phyloP scores from a whole-genome alignment of 1,140 invertebrate genomes.

The Nasonia longicornis region DNA sequence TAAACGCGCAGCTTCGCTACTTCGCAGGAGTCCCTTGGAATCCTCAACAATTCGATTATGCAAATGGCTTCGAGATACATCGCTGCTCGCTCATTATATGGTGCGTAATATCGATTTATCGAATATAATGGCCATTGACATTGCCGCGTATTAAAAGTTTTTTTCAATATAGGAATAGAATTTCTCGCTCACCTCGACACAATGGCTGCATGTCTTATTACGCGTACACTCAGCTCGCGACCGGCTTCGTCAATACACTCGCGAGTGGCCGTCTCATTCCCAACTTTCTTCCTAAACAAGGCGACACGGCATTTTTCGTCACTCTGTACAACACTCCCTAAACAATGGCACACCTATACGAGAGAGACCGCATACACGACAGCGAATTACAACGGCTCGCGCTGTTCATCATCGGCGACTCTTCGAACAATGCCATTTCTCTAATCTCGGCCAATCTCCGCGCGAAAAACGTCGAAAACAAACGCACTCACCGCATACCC shows the following conservation, averaged over 20 bases:
- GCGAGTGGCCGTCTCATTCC: background rate
- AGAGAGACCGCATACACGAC: too few relatives aligned
- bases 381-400: conserved; percentile 1
- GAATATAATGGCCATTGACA: background rate
- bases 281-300: conserved; percentile 12
- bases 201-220: background rate
- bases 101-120: background rate
- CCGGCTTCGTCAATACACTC: background rate
- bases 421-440: conserved; percentile 18
- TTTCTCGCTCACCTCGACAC: background rate
- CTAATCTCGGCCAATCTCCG: conserved; percentile 6
- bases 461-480: background rate
- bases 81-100: background rate
- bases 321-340: background rate
- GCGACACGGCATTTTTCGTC: background rate
- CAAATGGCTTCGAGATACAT: background rate
- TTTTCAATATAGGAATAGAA: background rate
- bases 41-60: background rate
- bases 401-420: background rate
- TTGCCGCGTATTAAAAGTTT: background rate
- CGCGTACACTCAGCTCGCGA: background rate
- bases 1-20: background rate
- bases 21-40: background rate
- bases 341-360: conserved; percentile 23
- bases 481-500: background rate